Conservation (phyloP, 2,888 invertebrate genomes). For the Cephus pulcher region DNA sequence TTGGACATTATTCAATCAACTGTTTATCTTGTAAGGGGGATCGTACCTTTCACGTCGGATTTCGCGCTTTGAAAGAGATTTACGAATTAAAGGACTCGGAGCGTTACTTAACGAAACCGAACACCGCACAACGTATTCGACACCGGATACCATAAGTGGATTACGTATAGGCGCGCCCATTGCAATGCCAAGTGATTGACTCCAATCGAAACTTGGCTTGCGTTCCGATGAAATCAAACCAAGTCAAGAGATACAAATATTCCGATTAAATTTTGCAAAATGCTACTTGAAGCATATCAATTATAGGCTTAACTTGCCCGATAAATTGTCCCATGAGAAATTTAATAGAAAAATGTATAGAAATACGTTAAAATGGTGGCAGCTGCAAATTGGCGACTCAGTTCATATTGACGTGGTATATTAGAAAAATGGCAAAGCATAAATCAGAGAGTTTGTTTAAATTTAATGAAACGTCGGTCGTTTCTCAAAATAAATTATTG, state of each 20-base stretch:
- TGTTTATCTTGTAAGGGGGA: conserved; percentile 16
- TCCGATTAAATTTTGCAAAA: not conserved
- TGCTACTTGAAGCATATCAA: not conserved
- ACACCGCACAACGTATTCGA: conserved; percentile 54
- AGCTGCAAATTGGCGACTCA: not conserved
- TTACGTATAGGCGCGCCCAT: conserved; percentile 46
- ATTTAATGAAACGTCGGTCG: conserved; percentile 26
- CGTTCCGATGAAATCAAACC: not conserved
- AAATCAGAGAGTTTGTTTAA: conserved; percentile 27
- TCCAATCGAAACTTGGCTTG: not conserved
- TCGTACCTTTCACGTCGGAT: conserved; percentile 44
- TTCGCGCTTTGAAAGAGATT: conserved; percentile 51
- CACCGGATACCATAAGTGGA: conserved; percentile 61
- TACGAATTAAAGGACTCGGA: conserved; percentile 53
- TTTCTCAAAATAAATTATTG: conserved; percentile 31
- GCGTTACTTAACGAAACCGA: conserved; percentile 56
- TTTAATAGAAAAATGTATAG: not conserved
- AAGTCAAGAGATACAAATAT: not conserved
- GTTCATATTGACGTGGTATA: not conserved
- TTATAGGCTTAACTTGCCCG: not conserved
- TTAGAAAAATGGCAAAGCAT: not conserved
- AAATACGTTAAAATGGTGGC: not conserved
- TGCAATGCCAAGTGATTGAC: conserved; percentile 25
- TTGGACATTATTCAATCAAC: not conserved
- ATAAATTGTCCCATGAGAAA: not conserved